A percentile compares a stretch with the other conserved stretches of the same genome.
Evolutionary conservation across 1,140 invertebrate species (phyloP).

Genomic region (Trichoplusia ni): DNA sequence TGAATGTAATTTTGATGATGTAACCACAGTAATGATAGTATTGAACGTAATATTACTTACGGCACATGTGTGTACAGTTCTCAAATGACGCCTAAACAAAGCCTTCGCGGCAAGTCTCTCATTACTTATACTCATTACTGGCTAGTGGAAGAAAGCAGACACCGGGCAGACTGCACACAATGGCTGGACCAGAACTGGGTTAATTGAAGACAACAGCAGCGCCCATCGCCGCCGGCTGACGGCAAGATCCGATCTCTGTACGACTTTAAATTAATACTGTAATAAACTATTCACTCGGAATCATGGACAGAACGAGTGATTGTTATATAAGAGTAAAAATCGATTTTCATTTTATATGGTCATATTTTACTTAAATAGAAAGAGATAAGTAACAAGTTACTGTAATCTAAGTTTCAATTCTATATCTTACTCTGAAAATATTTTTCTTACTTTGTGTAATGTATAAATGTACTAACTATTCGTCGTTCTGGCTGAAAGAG

Average conservation of each 20-base stretch:
- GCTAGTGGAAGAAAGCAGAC: constrained; percentile 73
- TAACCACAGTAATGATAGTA: constrained; percentile 30
- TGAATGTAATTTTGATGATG: constrained; percentile 19
- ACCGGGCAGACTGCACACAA: constrained; percentile 68
- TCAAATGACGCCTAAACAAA: constrained; percentile 62
- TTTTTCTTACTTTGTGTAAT: no score
- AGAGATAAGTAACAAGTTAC: no score
- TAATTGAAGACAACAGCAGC: constrained; percentile 73
- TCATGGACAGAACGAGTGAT: constrained; percentile 28
- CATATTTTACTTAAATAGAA: no score
- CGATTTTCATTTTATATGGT: no score
- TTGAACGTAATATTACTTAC: constrained; percentile 54
- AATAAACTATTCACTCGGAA: constrained; percentile 55
- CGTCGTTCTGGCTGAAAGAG: constrained; percentile 6
- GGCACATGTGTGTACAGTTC: constrained; percentile 52
- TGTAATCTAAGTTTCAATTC: no score
- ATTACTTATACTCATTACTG: constrained; percentile 68
- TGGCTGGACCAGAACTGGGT: constrained; percentile 66
- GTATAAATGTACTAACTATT: background rate
- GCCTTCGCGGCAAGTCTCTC: constrained; percentile 45
- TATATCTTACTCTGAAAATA: no score
- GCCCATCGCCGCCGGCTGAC: constrained; percentile 58
- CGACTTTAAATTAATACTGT: constrained; percentile 61
- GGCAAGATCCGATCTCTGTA: constrained; percentile 57
- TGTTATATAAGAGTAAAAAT: no score